Evolutionary conservation across 2,888 invertebrate species (phyloP).

Genomic region (Diplolepis rosae): DNA sequence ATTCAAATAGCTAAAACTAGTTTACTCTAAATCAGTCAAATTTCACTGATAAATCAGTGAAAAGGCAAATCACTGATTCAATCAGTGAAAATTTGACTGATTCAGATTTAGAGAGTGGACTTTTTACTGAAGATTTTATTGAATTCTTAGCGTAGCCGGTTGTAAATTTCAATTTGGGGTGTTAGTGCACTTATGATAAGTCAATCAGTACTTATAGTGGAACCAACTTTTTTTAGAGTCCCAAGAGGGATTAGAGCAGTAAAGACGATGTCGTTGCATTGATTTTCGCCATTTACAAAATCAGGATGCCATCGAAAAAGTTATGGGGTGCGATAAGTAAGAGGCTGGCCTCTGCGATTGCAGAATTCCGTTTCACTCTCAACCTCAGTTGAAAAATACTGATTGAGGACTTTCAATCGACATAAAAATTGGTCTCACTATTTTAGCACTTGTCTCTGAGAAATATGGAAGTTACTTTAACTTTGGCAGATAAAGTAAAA

Average conservation of each 20-base stretch:
- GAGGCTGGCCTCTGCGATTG: slow-evolving; percentile 9
- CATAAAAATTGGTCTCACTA: slow-evolving; percentile 2
- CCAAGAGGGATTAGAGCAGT: not conserved
- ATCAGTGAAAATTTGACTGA: no score
- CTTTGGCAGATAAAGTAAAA: no score
- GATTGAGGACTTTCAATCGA: slow-evolving; percentile 1
- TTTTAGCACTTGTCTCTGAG: not conserved
- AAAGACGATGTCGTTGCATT: slow-evolving; percentile 6
- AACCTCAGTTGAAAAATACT: not conserved
- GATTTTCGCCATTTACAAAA: slow-evolving; percentile 28
- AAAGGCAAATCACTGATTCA: no score
- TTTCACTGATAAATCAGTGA: no score
- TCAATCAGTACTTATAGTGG: slow-evolving; percentile 16
- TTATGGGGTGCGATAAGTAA: slow-evolving; percentile 27
- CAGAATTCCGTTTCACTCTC: slow-evolving; percentile 12
- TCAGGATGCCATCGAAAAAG: slow-evolving; percentile 2
- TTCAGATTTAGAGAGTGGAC: no score
- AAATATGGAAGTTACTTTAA: no score
- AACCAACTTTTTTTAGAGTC: slow-evolving; percentile 13
- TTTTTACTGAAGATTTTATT: no score
- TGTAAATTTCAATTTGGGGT: no score
- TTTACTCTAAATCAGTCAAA: no score
- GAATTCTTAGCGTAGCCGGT: no score
- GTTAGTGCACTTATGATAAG: slow-evolving; percentile 25
- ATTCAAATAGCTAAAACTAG: no score